Evolutionary conservation across 92 coral and sea anemone species (phyloP).

Genomic region (Desmophyllum pertusum): DNA sequence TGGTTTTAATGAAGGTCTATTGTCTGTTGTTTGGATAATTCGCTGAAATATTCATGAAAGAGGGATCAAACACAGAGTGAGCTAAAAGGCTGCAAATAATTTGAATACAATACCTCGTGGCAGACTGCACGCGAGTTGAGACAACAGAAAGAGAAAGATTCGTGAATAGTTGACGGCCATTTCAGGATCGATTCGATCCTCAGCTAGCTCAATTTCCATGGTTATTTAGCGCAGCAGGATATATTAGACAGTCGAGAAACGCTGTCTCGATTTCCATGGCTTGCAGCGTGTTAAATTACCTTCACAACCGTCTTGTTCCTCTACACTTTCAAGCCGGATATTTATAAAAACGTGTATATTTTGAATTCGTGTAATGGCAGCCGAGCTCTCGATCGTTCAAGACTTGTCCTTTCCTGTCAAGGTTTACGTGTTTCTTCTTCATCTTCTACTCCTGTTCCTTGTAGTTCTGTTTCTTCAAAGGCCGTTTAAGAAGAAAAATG

Average conservation of each 20-base stretch:
- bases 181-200: too few species aligned
- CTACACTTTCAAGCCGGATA: background rate
- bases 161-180: background rate
- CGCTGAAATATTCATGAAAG: slow-evolving; percentile 39
- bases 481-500: slow-evolving; percentile 35
- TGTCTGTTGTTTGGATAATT: background rate
- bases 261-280: slow-evolving; percentile 30
- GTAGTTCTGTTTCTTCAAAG: slow-evolving; percentile 58
- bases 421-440: slow-evolving; percentile 70
- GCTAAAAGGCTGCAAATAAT: slow-evolving; percentile 14
- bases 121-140: background rate
- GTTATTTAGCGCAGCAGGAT: slow-evolving; percentile 9
- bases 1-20: background rate
- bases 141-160: background rate
- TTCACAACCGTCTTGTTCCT: background rate
- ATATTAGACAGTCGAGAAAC: background rate
- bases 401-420: slow-evolving; percentile 66
- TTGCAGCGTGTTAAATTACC: slow-evolving; percentile 23
- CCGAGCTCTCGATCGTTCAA: slow-evolving; percentile 22
- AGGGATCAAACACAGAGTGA: background rate
- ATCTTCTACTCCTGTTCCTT: slow-evolving; percentile 66
- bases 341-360: too few species aligned
- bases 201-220: too few species aligned
- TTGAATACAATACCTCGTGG: slow-evolving; percentile 20
- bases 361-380: slow-evolving; percentile 32